Evolutionary conservation across 2,888 invertebrate genomes (phyloP).

Genomic region (Cryptocephalus moraei): DNA sequence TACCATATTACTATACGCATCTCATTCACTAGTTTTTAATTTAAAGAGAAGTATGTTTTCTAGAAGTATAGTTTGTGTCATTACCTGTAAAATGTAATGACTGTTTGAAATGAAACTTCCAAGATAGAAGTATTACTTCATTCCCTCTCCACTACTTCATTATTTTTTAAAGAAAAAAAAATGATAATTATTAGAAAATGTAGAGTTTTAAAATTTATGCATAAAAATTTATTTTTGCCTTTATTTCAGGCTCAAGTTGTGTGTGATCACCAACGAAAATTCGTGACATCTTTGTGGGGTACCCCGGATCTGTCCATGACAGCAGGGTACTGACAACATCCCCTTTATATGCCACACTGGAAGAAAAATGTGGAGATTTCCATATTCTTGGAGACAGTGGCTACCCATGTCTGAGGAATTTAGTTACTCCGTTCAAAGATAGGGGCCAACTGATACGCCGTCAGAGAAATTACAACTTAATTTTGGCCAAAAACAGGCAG

Average conservation of each 20-base stretch:
- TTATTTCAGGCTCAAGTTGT: not conserved
- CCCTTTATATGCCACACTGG: not conserved
- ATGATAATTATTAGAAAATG: too few species aligned
- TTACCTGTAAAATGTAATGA: not conserved
- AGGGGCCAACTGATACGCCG: not conserved
- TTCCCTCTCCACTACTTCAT: too few species aligned
- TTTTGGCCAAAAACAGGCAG: not conserved
- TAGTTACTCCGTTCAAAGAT: conserved; percentile 2
- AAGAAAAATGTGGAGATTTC: conserved; percentile 2
- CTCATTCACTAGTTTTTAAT: too few species aligned
- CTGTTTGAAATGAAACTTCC: not conserved
- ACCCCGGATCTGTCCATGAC: conserved; percentile 2
- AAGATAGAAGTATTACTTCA: too few species aligned
- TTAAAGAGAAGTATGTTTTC: too few species aligned
- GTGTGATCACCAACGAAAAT: conserved; percentile 1
- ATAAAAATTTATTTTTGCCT: not conserved
- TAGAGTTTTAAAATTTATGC: too few species aligned
- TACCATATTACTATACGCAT: too few species aligned
- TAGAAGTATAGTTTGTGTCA: too few species aligned
- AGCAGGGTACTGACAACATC: conserved; percentile 1
- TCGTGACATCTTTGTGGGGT: conserved; percentile 3
- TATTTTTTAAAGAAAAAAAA: too few species aligned
- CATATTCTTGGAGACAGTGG: conserved; percentile 3
- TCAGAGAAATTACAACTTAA: conserved; percentile 1
- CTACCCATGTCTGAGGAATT: conserved; percentile 1